Conservation (phyloP, 2,888 invertebrate genomes). For the Chrysomela aeneicollis region DNA sequence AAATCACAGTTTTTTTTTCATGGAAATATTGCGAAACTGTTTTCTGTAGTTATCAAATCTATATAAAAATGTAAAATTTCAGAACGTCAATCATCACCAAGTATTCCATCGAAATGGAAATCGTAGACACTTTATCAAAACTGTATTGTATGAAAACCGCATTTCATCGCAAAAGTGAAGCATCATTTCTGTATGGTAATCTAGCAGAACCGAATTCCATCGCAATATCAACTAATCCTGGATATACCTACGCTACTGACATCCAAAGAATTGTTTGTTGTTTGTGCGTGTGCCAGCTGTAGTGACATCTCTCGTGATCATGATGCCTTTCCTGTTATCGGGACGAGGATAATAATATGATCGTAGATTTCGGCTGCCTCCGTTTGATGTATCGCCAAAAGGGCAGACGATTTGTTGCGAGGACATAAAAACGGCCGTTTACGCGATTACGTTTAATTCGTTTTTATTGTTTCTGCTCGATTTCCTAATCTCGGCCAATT, state of each 20-base stretch:
- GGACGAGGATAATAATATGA: conserved; percentile 39
- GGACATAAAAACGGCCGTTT: conserved; percentile 39
- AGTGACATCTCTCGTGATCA: conserved; percentile 56
- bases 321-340: conserved; percentile 56
- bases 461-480: conserved; percentile 36
- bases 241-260: conserved; percentile 20
- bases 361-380: conserved; percentile 39
- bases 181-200: no score
- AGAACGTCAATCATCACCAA: no score
- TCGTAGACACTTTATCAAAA: no score
- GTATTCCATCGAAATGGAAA: no score
- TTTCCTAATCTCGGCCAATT: conserved; percentile 34
- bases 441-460: conserved; percentile 39
- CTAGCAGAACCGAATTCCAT: no score
- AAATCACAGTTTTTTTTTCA: no score
- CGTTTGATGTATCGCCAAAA: conserved; percentile 38
- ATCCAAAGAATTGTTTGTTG: conserved; percentile 50
- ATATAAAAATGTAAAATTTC: no score
- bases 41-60: no score
- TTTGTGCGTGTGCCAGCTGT: conserved; percentile 55
- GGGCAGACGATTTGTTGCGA: conserved; percentile 32
- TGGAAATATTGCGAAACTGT: no score
- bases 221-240: no score
- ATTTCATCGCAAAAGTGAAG: no score
- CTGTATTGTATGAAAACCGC: no score